A percentile compares a stretch with the other conserved stretches of the same genome.
Conservation (phyloP, 2,888 invertebrate species). For the Agrochola lychnidis region DNA sequence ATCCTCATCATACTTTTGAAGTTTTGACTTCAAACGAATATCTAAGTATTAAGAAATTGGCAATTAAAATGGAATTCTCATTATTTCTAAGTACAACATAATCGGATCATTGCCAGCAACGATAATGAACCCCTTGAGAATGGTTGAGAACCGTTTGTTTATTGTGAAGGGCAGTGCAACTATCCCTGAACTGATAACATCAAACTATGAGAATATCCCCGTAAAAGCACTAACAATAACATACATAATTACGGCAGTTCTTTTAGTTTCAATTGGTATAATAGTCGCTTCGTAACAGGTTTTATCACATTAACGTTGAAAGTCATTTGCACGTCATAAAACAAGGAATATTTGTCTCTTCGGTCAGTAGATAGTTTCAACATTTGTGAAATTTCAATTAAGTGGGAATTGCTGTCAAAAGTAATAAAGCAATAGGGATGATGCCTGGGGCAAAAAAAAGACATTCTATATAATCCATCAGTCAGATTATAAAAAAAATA, state of each 20-base stretch:
- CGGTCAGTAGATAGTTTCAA: background rate
- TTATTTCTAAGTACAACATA: conserved; percentile 29
- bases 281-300: background rate
- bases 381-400: background rate
- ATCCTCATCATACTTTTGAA: background rate
- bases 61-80: conserved; percentile 47
- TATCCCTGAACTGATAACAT: conserved; percentile 32
- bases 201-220: conserved; percentile 14
- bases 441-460: no score
- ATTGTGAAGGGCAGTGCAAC: conserved; percentile 14
- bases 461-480: no score
- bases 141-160: conserved; percentile 13
- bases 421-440: background rate
- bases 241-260: background rate
- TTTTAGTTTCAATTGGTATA: background rate
- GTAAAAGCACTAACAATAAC: conserved; percentile 1
- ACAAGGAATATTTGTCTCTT: background rate
- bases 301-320: background rate
- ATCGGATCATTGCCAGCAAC: conserved; percentile 41
- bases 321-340: background rate
- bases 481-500: no score
- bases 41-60: conserved; percentile 33
- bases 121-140: conserved; percentile 30
- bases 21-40: conserved; percentile 9
- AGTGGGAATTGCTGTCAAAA: background rate